These are phyloP conservation scores for Stenolophus ochropezus DNA, from an alignment of 2,888 invertebrate genomes.

Conservation along the genomic window DNA sequence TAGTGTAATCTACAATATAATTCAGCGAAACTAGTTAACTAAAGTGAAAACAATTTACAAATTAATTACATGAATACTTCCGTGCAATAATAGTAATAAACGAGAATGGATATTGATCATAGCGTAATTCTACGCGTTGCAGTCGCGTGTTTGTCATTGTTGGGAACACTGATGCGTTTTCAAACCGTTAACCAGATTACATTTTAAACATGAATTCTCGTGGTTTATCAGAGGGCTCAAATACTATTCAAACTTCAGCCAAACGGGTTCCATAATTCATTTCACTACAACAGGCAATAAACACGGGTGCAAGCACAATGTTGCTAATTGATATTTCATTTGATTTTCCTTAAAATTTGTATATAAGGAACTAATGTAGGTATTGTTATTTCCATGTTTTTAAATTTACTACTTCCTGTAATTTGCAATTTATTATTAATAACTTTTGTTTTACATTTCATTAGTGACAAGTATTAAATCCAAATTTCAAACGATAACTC, in stretches of 20 bases:
- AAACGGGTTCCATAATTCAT: background rate
- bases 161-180: conserved; percentile 6
- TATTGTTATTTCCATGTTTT: too few species aligned
- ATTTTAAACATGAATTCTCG: background rate
- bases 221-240: background rate
- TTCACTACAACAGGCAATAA: background rate
- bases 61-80: conserved; percentile 47
- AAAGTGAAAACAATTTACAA: conserved; percentile 45
- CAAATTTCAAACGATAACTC: too few species aligned
- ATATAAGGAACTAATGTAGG: too few species aligned
- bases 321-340: background rate
- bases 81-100: conserved; percentile 39
- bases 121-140: conserved; percentile 13
- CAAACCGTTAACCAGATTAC: background rate
- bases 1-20: background rate
- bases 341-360: background rate
- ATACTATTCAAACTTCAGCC: background rate
- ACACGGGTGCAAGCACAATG: background rate
- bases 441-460: too few species aligned
- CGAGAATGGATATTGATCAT: conserved; percentile 19
- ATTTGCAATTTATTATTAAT: too few species aligned
- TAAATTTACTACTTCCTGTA: too few species aligned
- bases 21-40: conserved; percentile 1
- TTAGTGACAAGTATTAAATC: too few species aligned
- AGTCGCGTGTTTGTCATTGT: conserved; percentile 27